phyloP scores from a whole-genome alignment of 1,140 invertebrate genomes.

The Drosophila repleta region DNA sequence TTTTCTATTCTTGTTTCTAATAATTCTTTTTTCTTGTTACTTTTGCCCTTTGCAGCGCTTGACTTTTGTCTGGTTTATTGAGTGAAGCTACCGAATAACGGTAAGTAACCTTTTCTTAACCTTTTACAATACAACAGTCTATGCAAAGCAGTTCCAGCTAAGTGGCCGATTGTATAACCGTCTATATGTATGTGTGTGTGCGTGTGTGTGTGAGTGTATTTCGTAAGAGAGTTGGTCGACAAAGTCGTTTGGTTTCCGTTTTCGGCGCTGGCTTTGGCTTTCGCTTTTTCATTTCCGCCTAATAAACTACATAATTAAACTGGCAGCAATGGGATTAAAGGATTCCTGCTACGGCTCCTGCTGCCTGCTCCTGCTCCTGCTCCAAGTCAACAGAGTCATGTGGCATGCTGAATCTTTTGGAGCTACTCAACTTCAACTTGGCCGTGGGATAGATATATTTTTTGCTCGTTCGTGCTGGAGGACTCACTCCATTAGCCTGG shows the following conservation, averaged over 20 bases:
- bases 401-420: constrained; percentile 6
- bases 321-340: constrained; percentile 82
- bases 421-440: constrained; percentile 31
- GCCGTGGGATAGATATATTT: neutral
- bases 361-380: constrained; percentile 11
- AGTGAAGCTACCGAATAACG: constrained; percentile 53
- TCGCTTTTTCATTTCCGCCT: constrained; percentile 83
- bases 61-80: constrained; percentile 65
- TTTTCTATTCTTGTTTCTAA: neutral
- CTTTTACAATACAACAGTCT: constrained; percentile 51
- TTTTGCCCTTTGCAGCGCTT: constrained; percentile 41
- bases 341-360: constrained; percentile 77
- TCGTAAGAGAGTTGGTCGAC: constrained; percentile 30
- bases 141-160: constrained; percentile 72
- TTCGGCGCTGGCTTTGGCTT: constrained; percentile 77
- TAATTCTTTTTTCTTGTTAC: constrained; percentile 29
- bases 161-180: constrained; percentile 31
- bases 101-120: constrained; percentile 56
- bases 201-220: constrained; percentile 28
- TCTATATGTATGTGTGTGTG: neutral
- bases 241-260: constrained; percentile 70
- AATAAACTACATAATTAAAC: constrained; percentile 83
- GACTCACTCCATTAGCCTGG: constrained; percentile 45
- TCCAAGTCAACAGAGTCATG: constrained; percentile 21
- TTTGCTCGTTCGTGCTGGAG: constrained; percentile 24